Evolutionary conservation across 2,888 invertebrate genomes (phyloP).

Genomic region (Drosophila anomelani): DNA sequence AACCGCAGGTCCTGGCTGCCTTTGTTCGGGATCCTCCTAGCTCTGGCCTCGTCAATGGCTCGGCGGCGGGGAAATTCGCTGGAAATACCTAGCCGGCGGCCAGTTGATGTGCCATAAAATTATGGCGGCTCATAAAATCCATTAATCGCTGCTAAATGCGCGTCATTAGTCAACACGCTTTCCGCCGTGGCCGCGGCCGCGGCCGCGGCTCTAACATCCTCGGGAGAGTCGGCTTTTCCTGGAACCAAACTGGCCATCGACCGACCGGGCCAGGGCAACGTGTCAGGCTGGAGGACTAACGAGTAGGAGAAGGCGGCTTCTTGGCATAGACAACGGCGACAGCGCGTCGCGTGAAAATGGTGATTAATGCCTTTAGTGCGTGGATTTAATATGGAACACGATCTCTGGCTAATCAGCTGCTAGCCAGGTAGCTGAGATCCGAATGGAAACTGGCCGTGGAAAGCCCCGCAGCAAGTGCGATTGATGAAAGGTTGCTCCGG

Average conservation of each 20-base stretch:
- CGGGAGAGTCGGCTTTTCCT: constrained; percentile 58
- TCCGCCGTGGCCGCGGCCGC: constrained; percentile 52
- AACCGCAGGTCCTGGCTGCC: constrained; percentile 64
- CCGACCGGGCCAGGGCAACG: constrained; percentile 26
- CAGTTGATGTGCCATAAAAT: constrained; percentile 78
- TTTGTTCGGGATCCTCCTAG: constrained; percentile 46
- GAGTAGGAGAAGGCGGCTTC: constrained; percentile 30
- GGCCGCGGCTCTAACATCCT: constrained; percentile 44
- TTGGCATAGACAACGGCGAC: constrained; percentile 35
- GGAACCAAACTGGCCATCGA: constrained; percentile 57
- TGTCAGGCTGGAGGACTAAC: constrained; percentile 51
- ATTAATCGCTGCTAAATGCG: constrained; percentile 80
- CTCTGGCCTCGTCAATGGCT: constrained; percentile 62
- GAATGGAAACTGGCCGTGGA: constrained; percentile 60
- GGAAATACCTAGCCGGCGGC: constrained; percentile 63
- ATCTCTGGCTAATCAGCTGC: constrained; percentile 45
- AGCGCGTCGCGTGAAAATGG: constrained; percentile 75
- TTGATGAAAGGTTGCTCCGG: constrained; percentile 57
- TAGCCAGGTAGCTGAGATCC: constrained; percentile 56
- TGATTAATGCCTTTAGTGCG: constrained; percentile 76
- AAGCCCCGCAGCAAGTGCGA: constrained; percentile 67
- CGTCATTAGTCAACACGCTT: constrained; percentile 78
- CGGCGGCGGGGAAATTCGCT: constrained; percentile 66
- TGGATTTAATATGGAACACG: constrained; percentile 75
- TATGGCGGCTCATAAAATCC: constrained; percentile 77